Conservation (phyloP, 2,888 invertebrate species). For the Colostygia pectinataria region DNA sequence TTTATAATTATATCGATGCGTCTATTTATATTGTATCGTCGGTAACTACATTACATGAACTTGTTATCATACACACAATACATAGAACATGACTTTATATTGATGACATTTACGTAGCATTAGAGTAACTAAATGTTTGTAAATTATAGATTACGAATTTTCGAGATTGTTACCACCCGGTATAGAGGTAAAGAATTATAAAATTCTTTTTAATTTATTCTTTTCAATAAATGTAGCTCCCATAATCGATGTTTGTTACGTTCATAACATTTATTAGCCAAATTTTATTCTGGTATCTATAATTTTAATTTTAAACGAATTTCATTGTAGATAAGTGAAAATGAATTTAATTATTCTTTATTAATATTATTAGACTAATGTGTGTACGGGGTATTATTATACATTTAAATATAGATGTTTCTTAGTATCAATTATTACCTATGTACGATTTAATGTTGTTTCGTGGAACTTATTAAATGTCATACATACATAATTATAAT, state of each 20-base stretch:
- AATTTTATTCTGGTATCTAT: constrained; percentile 65
- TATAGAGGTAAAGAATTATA: constrained; percentile 61
- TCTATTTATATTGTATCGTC: constrained; percentile 62
- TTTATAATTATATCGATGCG: constrained; percentile 56
- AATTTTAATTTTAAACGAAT: constrained; percentile 67
- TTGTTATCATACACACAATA: constrained; percentile 53
- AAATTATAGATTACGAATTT: constrained; percentile 75
- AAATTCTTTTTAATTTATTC: constrained; percentile 55
- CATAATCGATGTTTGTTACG: constrained; percentile 68
- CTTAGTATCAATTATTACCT: constrained; percentile 59
- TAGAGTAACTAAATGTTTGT: constrained; percentile 72
- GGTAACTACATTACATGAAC: constrained; percentile 49
- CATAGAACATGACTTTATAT: constrained; percentile 70
- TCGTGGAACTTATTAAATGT: constrained; percentile 54
- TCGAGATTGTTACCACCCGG: constrained; percentile 81
- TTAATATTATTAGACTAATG: constrained; percentile 57
- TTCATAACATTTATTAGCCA: constrained; percentile 66
- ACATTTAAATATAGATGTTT: constrained; percentile 66
- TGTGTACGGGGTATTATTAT: constrained; percentile 60
- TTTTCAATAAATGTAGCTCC: constrained; percentile 55
- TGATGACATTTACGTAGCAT: constrained; percentile 71
- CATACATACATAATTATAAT: constrained; percentile 39
- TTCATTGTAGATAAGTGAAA: constrained; percentile 68
- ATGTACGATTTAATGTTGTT: constrained; percentile 62
- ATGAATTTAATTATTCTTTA: constrained; percentile 63